Percentiles rank a stretch among this genome's conserved stretches.
phyloP scores from a whole-genome alignment of 2,888 invertebrate species.

The Laspeyria flexula region DNA sequence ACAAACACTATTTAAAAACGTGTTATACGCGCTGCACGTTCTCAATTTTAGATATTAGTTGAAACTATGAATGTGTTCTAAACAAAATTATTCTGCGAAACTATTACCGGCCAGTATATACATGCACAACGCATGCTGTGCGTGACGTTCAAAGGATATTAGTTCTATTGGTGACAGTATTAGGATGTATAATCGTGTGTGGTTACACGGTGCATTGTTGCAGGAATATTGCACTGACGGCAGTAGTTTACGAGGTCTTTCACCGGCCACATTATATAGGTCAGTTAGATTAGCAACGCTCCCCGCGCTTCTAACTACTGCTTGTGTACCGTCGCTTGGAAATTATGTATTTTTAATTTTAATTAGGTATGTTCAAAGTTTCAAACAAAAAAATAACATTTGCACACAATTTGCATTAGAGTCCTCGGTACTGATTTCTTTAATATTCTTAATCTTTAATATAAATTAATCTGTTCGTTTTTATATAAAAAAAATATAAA shows the following conservation, averaged over 20 bases:
- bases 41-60: conserved; percentile 70
- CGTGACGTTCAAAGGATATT: conserved; percentile 48
- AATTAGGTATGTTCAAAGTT: not conserved
- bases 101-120: conserved; percentile 49
- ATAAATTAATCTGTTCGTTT: too few species aligned
- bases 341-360: conserved; percentile 26
- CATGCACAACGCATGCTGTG: conserved; percentile 45
- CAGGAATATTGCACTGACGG: conserved; percentile 79
- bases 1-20: conserved; percentile 26
- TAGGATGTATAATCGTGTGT: conserved; percentile 67
- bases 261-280: conserved; percentile 82
- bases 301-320: conserved; percentile 48
- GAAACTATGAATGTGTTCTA: conserved; percentile 67
- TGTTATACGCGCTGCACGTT: conserved; percentile 38
- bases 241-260: conserved; percentile 85
- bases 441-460: too few species aligned
- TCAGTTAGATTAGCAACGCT: conserved; percentile 83
- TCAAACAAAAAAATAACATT: too few species aligned
- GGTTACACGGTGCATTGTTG: conserved; percentile 66
- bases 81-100: conserved; percentile 77
- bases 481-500: too few species aligned
- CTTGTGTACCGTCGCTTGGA: conserved; percentile 35
- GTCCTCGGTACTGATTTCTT: too few species aligned
- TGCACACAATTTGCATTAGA: too few species aligned
- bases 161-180: conserved; percentile 53